Evolutionary conservation across 2,113 vertebrate genomes (phyloP).

Genomic region (Corvus moneduloides): DNA sequence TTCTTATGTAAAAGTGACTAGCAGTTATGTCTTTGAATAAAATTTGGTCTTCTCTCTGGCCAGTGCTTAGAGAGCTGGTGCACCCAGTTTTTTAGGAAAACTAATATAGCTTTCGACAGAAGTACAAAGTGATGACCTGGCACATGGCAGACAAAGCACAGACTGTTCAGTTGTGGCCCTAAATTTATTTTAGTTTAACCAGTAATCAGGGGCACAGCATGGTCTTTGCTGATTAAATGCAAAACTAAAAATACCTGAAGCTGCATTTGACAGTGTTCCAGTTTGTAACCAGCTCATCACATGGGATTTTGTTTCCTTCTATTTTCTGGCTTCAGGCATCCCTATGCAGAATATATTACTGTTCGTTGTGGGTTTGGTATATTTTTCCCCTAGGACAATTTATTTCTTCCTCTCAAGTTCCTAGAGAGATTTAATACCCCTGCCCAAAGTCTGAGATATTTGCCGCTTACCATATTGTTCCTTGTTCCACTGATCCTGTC

Average conservation of each 20-base stretch:
- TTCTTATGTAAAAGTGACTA: background rate
- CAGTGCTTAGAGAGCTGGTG: background rate
- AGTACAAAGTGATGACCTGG: slow-evolving; percentile 7
- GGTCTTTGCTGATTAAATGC: slow-evolving; percentile 42
- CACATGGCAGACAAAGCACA: slow-evolving; percentile 24
- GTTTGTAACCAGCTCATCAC: background rate
- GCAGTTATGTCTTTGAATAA: background rate
- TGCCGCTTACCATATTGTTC: background rate
- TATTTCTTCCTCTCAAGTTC: background rate
- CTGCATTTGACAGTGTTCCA: slow-evolving; percentile 8
- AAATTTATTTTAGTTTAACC: slow-evolving; percentile 29
- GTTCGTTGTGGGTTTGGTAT: background rate
- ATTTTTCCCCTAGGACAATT: background rate
- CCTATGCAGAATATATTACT: background rate
- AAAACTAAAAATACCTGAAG: slow-evolving; percentile 32
- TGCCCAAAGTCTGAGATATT: background rate
- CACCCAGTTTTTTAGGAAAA: background rate
- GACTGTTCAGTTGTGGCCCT: background rate
- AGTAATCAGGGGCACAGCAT: background rate
- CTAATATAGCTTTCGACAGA: slow-evolving; percentile 1
- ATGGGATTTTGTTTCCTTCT: background rate
- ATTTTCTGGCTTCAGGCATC: background rate
- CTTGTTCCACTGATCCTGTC: background rate
- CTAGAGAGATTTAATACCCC: background rate
- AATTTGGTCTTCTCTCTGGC: background rate